Percentiles rank a stretch among this genome's conserved stretches.
phyloP scores from a whole-genome alignment of 2,113 vertebrate species.

The Oncorhynchus keta region DNA sequence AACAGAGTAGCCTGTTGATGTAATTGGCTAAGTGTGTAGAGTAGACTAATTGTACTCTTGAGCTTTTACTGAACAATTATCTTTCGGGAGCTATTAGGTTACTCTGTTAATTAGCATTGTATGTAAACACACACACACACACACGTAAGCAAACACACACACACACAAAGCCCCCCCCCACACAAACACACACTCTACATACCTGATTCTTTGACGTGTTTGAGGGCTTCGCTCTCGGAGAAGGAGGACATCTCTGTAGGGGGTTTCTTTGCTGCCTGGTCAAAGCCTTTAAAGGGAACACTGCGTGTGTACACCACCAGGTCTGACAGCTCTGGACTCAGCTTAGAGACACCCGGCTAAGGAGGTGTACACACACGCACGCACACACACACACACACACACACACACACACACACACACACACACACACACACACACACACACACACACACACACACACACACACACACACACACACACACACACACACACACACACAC shows the following conservation, averaged over 20 bases:
- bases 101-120: neutral
- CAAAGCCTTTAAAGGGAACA: constrained; percentile 77
- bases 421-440: too few relatives aligned
- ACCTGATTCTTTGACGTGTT: constrained; percentile 85
- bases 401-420: constrained; percentile 3
- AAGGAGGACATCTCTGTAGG: constrained; percentile 83
- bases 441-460: constrained; percentile 20
- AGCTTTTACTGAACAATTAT: too few relatives aligned
- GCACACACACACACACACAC: constrained; percentile 6
- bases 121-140: neutral
- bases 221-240: constrained; percentile 86
- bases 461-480: too few relatives aligned
- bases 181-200: constrained; percentile 27
- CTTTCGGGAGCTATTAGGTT: neutral
- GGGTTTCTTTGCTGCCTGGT: constrained; percentile 59
- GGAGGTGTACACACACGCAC: constrained; percentile 20
- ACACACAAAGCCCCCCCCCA: neutral
- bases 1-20: neutral
- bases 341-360: constrained; percentile 61
- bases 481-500: neutral
- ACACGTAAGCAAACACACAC: neutral
- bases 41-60: too few relatives aligned
- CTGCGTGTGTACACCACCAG: constrained; percentile 84
- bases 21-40: too few relatives aligned
- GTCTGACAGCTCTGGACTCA: constrained; percentile 83